These are phyloP conservation scores for Choristoneura rosaceana DNA, from an alignment of 2,888 invertebrate genomes.

Conservation along the genomic window DNA sequence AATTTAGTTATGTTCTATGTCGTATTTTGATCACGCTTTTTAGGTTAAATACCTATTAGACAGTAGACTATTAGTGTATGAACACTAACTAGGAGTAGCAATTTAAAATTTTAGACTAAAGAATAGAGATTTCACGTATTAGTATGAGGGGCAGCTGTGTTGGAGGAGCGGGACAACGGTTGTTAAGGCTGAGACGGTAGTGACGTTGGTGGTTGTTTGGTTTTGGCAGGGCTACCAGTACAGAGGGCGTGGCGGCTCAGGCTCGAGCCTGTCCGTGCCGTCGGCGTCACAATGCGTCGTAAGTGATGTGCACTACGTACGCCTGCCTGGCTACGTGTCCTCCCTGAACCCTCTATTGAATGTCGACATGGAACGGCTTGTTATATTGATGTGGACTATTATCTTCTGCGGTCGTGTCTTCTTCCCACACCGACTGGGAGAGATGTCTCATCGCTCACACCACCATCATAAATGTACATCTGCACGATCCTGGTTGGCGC, in stretches of 20 bases:
- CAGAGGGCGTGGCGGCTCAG: conserved; percentile 89
- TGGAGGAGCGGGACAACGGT: conserved; percentile 41
- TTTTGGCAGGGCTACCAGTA: conserved; percentile 87
- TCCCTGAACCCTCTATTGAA: conserved; percentile 68
- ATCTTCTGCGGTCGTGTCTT: conserved; percentile 72
- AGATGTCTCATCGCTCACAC: conserved; percentile 70
- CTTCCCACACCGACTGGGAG: conserved; percentile 75
- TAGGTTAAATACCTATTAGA: conserved; percentile 24
- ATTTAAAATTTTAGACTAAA: conserved; percentile 14
- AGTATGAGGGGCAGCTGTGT: conserved; percentile 13
- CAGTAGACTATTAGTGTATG: conserved; percentile 23
- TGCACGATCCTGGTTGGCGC: conserved; percentile 75
- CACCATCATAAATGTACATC: conserved; percentile 66
- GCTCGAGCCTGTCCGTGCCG: conserved; percentile 94
- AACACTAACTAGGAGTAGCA: conserved; percentile 22
- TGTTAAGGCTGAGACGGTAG: conserved; percentile 55
- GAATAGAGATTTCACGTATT: conserved; percentile 17
- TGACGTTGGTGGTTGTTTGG: conserved; percentile 62
- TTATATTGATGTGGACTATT: conserved; percentile 71
- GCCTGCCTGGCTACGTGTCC: conserved; percentile 67
- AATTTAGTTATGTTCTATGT: conserved; percentile 29
- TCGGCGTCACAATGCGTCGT: conserved; percentile 89
- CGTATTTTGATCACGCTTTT: conserved; percentile 19
- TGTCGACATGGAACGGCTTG: conserved; percentile 75
- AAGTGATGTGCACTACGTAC: conserved; percentile 81